Conservation (phyloP, 2,113 vertebrate genomes). For the Larimichthys crocea region DNA sequence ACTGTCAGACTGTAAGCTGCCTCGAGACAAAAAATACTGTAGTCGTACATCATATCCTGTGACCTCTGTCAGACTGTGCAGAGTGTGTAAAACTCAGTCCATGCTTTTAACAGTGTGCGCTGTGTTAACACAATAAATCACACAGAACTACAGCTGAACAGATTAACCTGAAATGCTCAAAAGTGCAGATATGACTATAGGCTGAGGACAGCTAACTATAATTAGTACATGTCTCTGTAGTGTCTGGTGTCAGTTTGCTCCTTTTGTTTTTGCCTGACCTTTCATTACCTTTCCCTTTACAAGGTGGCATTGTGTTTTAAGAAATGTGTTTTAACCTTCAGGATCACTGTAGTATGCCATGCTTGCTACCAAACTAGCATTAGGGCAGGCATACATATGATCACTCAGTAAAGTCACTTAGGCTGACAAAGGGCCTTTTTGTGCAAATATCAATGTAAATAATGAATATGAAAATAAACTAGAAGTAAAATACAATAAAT, state of each 20-base stretch:
- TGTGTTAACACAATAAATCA: background rate
- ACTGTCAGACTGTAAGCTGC: slow-evolving; percentile 10
- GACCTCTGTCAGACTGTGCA: background rate
- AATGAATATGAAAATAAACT: no score
- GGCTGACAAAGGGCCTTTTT: no score
- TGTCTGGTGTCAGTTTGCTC: background rate
- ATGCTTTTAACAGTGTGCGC: background rate
- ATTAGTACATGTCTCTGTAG: slow-evolving; percentile 1
- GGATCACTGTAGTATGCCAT: no score
- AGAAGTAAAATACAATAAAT: no score
- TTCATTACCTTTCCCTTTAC: no score
- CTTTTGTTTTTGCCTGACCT: background rate
- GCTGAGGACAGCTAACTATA: background rate
- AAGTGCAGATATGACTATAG: background rate
- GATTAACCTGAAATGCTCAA: background rate
- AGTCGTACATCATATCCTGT: background rate
- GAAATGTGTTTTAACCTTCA: no score
- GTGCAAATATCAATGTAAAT: no score
- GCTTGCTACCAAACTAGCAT: no score
- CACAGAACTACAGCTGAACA: background rate
- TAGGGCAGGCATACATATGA: no score
- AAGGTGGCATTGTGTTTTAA: no score
- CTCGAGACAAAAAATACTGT: background rate
- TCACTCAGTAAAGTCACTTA: no score
- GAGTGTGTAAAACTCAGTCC: background rate